A percentile compares a stretch with the other conserved stretches of the same genome.
Evolutionary conservation across 35 echinoderm and acorn worm species (phyloP).

Genomic region (Eucidaris tribuloides): DNA sequence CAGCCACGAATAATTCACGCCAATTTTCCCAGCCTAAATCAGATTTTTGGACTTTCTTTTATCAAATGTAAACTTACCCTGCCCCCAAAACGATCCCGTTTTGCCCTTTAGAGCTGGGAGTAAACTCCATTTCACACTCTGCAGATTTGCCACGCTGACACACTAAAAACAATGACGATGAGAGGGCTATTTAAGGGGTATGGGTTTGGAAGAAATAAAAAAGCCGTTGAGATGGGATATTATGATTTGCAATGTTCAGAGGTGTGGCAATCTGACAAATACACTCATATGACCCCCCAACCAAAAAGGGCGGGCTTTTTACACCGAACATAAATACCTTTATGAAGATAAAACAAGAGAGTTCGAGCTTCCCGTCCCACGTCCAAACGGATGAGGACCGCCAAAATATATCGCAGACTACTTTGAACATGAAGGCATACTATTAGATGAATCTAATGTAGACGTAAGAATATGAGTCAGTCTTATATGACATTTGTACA

Average conservation of each 20-base stretch:
- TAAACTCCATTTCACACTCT: background rate
- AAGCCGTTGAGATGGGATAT: slow-evolving; percentile 56
- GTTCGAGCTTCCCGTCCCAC: background rate
- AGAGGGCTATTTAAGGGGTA: slow-evolving; percentile 18
- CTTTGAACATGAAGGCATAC: slow-evolving; percentile 32
- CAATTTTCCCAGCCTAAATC: background rate
- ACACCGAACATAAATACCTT: background rate
- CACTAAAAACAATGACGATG: background rate
- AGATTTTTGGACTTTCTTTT: slow-evolving; percentile 19
- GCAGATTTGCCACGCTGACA: background rate
- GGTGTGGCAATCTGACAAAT: slow-evolving; percentile 76
- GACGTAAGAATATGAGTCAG: too few species aligned
- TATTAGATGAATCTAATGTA: slow-evolving; percentile 27
- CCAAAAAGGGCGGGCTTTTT: background rate
- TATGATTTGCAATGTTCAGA: background rate
- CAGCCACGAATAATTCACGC: background rate
- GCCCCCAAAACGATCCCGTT: background rate
- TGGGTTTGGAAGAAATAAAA: slow-evolving; percentile 50
- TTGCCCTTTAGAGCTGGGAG: background rate
- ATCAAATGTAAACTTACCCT: slow-evolving; percentile 31
- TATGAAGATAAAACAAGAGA: background rate
- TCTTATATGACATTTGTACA: too few species aligned
- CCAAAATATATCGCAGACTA: background rate
- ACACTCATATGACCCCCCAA: background rate
- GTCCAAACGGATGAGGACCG: background rate